These are phyloP conservation scores for Lepidocyrtoides sp. DNA, from an alignment of 2,888 invertebrate genomes.

Conservation along the genomic window DNA sequence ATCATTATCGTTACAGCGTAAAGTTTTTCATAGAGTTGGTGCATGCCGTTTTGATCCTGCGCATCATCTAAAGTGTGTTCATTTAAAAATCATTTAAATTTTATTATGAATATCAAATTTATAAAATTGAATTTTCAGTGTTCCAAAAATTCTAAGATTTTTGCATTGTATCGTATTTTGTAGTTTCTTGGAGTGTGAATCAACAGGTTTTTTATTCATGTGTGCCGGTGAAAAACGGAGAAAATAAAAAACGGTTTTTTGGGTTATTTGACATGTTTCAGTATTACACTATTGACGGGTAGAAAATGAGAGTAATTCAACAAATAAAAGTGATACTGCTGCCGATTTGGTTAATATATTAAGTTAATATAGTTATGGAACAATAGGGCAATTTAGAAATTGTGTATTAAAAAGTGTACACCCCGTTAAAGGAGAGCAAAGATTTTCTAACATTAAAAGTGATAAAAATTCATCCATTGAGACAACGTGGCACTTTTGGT, in stretches of 20 bases:
- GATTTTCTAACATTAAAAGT: not conserved
- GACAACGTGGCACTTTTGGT: not conserved
- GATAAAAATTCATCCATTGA: not conserved
- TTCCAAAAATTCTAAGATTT: too few relatives aligned
- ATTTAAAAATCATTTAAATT: slow-evolving; percentile 1
- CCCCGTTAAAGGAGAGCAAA: not conserved
- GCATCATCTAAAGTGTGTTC: not conserved
- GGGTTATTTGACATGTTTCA: not conserved
- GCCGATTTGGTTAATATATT: not conserved
- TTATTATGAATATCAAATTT: too few relatives aligned
- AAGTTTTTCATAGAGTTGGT: not conserved
- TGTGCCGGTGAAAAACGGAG: not conserved
- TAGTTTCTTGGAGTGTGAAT: too few relatives aligned
- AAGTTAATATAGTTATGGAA: not conserved
- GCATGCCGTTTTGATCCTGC: not conserved
- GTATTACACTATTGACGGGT: not conserved
- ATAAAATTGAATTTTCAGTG: too few relatives aligned
- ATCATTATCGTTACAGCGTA: not conserved
- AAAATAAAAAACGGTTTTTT: not conserved
- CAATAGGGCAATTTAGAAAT: slow-evolving; percentile 7
- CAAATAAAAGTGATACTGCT: not conserved
- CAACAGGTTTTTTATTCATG: too few relatives aligned
- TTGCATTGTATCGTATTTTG: too few relatives aligned
- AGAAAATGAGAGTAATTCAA: not conserved
- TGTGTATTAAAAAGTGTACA: not conserved